Base-by-base conservation (phyloP, 1,140 invertebrate species). In the Polyergus mexicanus region DNA sequence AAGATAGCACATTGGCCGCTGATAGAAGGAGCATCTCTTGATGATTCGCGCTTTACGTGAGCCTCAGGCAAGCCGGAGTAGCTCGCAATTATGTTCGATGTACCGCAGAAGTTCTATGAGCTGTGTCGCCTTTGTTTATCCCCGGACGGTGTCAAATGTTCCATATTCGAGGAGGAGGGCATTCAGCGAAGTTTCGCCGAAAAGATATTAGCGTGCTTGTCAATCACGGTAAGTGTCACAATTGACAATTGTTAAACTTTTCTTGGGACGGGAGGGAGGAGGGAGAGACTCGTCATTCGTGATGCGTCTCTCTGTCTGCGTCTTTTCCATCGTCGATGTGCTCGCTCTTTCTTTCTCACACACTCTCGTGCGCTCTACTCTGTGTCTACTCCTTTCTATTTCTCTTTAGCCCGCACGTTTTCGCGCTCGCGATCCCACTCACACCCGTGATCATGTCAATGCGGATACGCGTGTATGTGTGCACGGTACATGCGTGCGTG, bases 91-190 rank as follows among this genome's bases (percentile, higher is more conserved):
- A 95, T 95, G 95, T 95, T 95, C 93, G 94, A 94, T 93, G 93
- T 95, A 94, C 94, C 94, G 93, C 93, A 94, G 92, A 95, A 95
- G 93, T 95, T 95, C 87, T 95, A 95, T 93, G 94, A 95, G 93
- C 94, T 95, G 89, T 95, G 94, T 94, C 94, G 94, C 86, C 95
- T 95, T 94, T 95, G 95, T 95, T 95, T 95, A 94, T 95, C 95
- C 74, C 94, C 93, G 88, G 95, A 95, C 88, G 95, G 94, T 94
- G 94, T 95, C 91, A 95, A 95, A 90, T 94, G 94, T 86, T 95
- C 95, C 92, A 95, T 95, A 92, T 95, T 95, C 93, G 94, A 95
- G 90, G 94, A 95, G 89, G 94, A 95, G 89, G 95, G 94, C 78
- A 88, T 92, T 51, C 94, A 95, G 84, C 94, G 94, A 38, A 95